Base-by-base conservation (phyloP, 2,888 invertebrate genomes). In the Mimumesa dahlbomi region DNA sequence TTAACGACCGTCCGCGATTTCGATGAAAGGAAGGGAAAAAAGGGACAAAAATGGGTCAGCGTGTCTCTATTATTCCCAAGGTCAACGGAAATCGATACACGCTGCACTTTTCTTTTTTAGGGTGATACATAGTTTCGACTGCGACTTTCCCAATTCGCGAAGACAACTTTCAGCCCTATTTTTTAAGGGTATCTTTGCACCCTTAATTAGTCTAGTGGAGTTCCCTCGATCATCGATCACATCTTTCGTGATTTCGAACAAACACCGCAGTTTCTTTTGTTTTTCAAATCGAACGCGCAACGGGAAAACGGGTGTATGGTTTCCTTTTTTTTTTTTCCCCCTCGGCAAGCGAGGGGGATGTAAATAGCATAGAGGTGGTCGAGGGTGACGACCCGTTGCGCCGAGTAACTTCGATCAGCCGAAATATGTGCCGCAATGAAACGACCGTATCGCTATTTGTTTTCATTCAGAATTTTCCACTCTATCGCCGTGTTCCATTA, bases 271-370 rank as follows among this genome's bases (percentile, higher is more conserved):
- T n/a, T n/a, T n/a, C n/a, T n/a, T n/a, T n/a, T n/a, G n/a, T 75
- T 77, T 74, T 66, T 77, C 69, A 69, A 77, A 82, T 77, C 73
- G 75, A 81, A 81, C 75, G 73, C 65, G 57, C 57, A 59, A 63
- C 68, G 66, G 57, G 62, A 34, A 75, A 68, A 75, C 67, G 73
- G 75, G 75, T 78, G 59, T 73, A 78, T 66, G 68, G 69, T 53
- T 61, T 48, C 54, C 21, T 22, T 42, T 25, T 22, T 34, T 66
- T 63, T 61, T 38, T 52, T n/a, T n/a, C n/a, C n/a, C n/a, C n/a
- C n/a, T n/a, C n/a, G n/a, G 19, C 31, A 21, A 31, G 22, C 29
- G 6, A 22, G 6, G 19, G 21, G 19, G 38, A 9, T 4, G 9
- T 21, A 16, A 29, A 11, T 22, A n/a, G 19, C 36, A 11, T 13